Evolutionary conservation across 1,140 invertebrate genomes (phyloP).

Genomic region (Nephotettix cincticeps): DNA sequence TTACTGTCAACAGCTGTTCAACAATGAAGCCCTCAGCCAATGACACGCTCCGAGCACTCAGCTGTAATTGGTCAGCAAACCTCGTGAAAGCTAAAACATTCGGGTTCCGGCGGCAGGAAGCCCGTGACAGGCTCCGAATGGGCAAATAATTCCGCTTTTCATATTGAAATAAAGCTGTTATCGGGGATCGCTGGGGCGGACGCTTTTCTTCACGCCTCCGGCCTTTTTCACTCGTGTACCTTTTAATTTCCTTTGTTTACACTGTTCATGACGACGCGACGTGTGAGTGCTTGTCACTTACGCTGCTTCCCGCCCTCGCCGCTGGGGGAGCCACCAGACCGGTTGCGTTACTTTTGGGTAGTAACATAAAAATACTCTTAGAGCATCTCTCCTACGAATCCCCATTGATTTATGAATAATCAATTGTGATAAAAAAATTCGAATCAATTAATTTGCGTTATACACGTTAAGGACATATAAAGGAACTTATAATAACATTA

Average conservation of each 20-base stretch:
- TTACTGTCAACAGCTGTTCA: background rate
- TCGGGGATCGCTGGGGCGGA: background rate
- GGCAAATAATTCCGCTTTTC: slow-evolving; percentile 8
- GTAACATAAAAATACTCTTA: no score
- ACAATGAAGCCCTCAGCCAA: background rate
- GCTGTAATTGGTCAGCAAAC: background rate
- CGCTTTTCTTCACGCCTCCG: background rate
- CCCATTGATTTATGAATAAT: no score
- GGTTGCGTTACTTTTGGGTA: no score
- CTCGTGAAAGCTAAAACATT: background rate
- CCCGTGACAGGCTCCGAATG: background rate
- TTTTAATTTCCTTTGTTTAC: background rate
- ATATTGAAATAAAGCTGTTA: slow-evolving; percentile 13
- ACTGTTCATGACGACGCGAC: background rate
- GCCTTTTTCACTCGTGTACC: background rate
- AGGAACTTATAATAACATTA: no score
- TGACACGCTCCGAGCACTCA: background rate
- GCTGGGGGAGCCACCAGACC: no score
- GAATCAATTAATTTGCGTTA: no score
- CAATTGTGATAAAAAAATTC: no score
- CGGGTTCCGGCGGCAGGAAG: slow-evolving; percentile 3
- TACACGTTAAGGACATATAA: no score
- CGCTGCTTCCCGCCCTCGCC: no score
- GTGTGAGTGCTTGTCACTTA: background rate
- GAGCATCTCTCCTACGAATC: no score